phyloP scores from a whole-genome alignment of 2,113 vertebrate species.

The Cnemophilus loriae region DNA sequence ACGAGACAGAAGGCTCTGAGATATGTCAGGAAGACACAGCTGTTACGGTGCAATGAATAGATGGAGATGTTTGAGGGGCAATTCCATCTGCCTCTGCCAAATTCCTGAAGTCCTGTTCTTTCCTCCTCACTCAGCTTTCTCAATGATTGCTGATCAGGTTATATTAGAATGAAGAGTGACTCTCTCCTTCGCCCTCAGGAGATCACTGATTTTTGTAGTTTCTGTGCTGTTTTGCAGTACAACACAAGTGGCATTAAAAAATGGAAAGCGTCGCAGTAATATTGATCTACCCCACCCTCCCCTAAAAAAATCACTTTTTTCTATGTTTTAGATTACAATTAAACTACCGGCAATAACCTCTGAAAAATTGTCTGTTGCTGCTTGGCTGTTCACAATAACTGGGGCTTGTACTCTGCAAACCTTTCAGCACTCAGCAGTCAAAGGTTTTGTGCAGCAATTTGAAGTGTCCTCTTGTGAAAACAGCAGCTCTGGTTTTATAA shows the following conservation, averaged over 20 bases:
- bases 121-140: background rate
- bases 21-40: background rate
- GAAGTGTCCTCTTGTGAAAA: background rate
- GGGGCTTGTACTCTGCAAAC: background rate
- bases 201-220: background rate
- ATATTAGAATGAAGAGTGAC: background rate
- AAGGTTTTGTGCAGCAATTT: background rate
- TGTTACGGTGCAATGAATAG: background rate
- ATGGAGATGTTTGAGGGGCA: background rate
- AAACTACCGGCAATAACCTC: background rate
- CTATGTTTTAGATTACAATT: background rate
- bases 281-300: background rate
- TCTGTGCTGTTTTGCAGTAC: background rate
- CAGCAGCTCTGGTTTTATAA: conserved; percentile 21
- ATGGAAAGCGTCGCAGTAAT: background rate
- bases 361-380: background rate
- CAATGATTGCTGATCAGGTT: background rate
- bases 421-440: background rate
- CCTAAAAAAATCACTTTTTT: background rate
- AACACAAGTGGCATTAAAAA: background rate
- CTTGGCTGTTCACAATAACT: background rate
- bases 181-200: background rate
- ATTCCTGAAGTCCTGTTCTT: background rate
- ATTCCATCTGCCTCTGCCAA: background rate
- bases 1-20: background rate